Percentiles rank a stretch among this genome's conserved stretches.
phyloP scores from a whole-genome alignment of 1,140 invertebrate genomes.

The Diprion similis region DNA sequence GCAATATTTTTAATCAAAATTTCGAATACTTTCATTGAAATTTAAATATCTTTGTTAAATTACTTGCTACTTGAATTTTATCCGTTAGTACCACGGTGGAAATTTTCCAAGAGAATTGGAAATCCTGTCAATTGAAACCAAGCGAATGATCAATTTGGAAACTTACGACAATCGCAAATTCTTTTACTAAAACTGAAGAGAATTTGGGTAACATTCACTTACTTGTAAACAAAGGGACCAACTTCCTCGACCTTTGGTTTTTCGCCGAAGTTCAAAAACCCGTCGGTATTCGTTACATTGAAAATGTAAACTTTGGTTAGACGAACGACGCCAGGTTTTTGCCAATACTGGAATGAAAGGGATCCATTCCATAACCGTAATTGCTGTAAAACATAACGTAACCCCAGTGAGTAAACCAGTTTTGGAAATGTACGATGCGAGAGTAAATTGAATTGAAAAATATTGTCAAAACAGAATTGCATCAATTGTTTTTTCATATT shows the following conservation, averaged over 20 bases:
- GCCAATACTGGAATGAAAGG: conserved; percentile 90
- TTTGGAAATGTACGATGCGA: conserved; percentile 9
- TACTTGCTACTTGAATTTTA: too few relatives aligned
- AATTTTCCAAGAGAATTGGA: too few relatives aligned
- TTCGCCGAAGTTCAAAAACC: conserved; percentile 78
- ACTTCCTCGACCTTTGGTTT: conserved; percentile 83
- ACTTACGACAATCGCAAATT: too few relatives aligned
- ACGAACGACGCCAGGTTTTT: conserved; percentile 86
- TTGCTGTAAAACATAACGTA: conserved; percentile 70
- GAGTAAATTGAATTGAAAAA: conserved; percentile 10
- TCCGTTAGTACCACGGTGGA: too few relatives aligned
- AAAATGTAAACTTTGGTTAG: conserved; percentile 91
- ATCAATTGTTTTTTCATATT: not conserved
- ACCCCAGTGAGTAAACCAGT: conserved; percentile 10
- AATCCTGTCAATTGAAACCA: too few relatives aligned
- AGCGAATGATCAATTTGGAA: too few relatives aligned
- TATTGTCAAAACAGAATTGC: not conserved
- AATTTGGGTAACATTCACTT: conserved; percentile 41
- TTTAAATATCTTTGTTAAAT: too few relatives aligned
- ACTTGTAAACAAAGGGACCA: conserved; percentile 87
- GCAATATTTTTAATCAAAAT: too few relatives aligned
- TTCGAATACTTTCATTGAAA: too few relatives aligned
- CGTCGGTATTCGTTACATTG: conserved; percentile 85
- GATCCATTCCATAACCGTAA: conserved; percentile 83
- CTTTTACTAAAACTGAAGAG: too few relatives aligned